phyloP scores from a whole-genome alignment of 1,140 invertebrate genomes.

The Platyscapa corneri region DNA sequence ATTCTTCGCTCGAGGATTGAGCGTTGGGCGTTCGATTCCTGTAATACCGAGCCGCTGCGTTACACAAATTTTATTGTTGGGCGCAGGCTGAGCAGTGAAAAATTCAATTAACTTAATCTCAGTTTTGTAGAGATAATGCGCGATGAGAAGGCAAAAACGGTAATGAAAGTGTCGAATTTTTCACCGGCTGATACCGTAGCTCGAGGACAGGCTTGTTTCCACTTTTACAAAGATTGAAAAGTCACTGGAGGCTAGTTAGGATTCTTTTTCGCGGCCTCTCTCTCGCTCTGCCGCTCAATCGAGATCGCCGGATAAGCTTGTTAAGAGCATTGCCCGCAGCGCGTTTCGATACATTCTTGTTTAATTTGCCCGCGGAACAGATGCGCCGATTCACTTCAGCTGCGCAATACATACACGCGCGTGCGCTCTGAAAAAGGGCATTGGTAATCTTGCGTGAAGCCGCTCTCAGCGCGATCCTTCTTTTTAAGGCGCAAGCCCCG shows the following conservation, averaged over 20 bases:
- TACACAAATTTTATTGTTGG: too few relatives aligned
- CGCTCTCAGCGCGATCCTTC: background rate
- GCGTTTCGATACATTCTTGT: constrained; percentile 10
- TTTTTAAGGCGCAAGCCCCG: constrained; percentile 13
- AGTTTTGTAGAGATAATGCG: background rate
- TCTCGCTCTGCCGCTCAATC: background rate
- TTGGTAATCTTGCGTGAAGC: background rate
- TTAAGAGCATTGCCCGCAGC: background rate
- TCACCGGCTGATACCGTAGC: background rate
- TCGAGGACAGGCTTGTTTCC: background rate
- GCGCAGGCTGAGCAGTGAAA: background rate
- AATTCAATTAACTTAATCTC: background rate
- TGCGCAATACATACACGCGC: background rate
- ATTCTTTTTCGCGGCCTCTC: background rate
- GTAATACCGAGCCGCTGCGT: background rate
- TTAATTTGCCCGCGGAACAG: constrained; percentile 25
- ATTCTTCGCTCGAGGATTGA: too few relatives aligned
- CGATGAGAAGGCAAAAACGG: background rate
- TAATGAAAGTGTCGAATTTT: constrained; percentile 25
- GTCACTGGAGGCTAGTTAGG: background rate
- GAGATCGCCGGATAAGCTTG: constrained; percentile 1
- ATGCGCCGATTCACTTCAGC: constrained; percentile 13
- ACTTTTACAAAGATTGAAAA: background rate
- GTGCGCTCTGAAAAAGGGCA: constrained; percentile 14
- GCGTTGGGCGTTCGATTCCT: background rate